Evolutionary conservation across 2,113 vertebrate species (phyloP).

Genomic region (Himantopus leucocephalus): DNA sequence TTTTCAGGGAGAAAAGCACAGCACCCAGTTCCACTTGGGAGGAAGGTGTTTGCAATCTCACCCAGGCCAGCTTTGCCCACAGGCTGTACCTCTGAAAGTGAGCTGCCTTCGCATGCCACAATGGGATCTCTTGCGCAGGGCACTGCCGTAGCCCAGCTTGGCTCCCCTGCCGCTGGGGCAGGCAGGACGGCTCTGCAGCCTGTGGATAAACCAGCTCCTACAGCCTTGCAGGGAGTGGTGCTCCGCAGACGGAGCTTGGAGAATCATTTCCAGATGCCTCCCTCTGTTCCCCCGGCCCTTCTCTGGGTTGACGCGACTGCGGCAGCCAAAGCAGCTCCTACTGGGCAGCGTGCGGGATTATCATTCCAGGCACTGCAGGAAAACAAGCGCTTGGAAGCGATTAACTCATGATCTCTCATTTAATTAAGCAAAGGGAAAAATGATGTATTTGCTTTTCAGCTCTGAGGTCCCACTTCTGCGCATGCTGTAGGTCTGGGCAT

Average conservation of each 20-base stretch:
- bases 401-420: conserved; percentile 67
- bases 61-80: not conserved
- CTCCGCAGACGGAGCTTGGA: not conserved
- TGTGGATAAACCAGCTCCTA: conserved; percentile 2
- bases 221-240: conserved; percentile 32
- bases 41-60: not conserved
- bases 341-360: conserved; percentile 40
- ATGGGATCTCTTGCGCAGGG: not conserved
- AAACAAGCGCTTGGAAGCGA: conserved; percentile 59
- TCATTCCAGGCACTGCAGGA: conserved; percentile 63
- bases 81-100: not conserved
- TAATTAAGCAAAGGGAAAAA: conserved; percentile 64
- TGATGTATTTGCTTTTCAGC: conserved; percentile 56
- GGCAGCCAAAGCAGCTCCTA: conserved; percentile 55
- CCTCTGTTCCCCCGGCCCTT: not conserved
- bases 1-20: not conserved
- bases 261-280: conserved; percentile 66
- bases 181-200: not conserved
- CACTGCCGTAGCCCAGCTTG: not conserved
- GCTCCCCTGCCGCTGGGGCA: not conserved
- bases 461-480: not conserved
- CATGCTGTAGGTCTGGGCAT: not conserved
- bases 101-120: not conserved
- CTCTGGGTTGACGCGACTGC: not conserved
- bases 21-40: not conserved